phyloP scores from a whole-genome alignment of 2,888 invertebrate species.

The Scaptomyza reducta region DNA sequence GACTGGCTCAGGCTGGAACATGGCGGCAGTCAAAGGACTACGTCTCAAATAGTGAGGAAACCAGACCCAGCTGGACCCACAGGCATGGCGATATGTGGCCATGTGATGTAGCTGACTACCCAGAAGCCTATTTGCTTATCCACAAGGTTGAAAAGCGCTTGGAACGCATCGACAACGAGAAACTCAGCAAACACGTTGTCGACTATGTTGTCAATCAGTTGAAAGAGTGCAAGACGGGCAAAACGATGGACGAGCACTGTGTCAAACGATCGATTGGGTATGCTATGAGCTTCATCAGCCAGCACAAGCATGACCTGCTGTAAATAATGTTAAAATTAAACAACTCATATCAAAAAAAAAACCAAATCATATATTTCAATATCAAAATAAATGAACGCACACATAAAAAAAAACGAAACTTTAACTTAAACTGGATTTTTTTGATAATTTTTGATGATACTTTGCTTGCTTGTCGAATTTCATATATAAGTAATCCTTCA shows the following conservation, averaged over 20 bases:
- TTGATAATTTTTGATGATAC: background rate
- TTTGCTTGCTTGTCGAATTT: conserved; percentile 36
- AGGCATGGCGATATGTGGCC: conserved; percentile 54
- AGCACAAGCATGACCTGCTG: conserved; percentile 23
- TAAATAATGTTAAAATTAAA: conserved; percentile 8
- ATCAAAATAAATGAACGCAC: conserved; percentile 35
- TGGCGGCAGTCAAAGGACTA: conserved; percentile 31
- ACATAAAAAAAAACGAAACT: conserved; percentile 8
- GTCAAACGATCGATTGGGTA: conserved; percentile 61
- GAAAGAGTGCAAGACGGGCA: conserved; percentile 41
- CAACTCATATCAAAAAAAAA: background rate
- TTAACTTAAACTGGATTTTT: background rate
- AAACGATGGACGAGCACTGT: conserved; percentile 58
- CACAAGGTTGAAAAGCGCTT: conserved; percentile 69
- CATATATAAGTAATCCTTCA: conserved; percentile 60
- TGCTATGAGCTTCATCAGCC: conserved; percentile 61
- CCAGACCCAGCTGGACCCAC: conserved; percentile 41
- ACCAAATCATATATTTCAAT: conserved; percentile 8
- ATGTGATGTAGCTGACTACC: conserved; percentile 55
- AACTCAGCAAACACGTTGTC: conserved; percentile 29
- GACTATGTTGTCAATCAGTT: conserved; percentile 46
- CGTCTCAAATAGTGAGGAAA: background rate
- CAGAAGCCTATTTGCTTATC: conserved; percentile 55
- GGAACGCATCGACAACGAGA: conserved; percentile 27
- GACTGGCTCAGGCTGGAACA: conserved; percentile 38